Evolutionary conservation across 2,797 vertebrate species (phyloP).

Genomic region (Echiichthys vipera): DNA sequence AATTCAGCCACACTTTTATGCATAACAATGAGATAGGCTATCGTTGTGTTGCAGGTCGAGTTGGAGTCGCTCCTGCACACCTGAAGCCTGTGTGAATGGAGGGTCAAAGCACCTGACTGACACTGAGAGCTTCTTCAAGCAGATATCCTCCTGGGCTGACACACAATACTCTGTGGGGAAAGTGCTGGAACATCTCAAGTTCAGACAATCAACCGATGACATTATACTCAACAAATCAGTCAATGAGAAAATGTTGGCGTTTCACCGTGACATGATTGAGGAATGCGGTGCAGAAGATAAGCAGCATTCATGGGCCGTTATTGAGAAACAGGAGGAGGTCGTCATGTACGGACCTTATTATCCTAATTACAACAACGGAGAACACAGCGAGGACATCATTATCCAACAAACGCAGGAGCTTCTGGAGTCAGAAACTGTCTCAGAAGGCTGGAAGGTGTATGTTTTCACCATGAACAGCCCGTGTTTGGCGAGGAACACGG

Average conservation of each 20-base stretch:
- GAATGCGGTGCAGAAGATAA: conserved; percentile 66
- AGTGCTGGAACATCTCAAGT: conserved; percentile 50
- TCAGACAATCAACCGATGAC: conserved; percentile 2
- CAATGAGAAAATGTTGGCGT: conserved; percentile 60
- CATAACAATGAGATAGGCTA: not conserved
- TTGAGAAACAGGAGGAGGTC: conserved; percentile 73
- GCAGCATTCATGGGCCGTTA: conserved; percentile 72
- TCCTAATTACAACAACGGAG: conserved; percentile 64
- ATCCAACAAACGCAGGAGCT: conserved; percentile 73
- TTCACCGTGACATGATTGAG: conserved; percentile 68
- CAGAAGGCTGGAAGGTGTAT: conserved; percentile 50
- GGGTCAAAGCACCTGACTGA: not conserved
- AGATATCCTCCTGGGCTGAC: conserved; percentile 56
- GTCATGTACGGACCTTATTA: conserved; percentile 73
- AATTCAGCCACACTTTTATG: not conserved
- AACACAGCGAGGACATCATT: conserved; percentile 73
- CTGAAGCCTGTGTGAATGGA: not conserved
- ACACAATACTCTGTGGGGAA: conserved; percentile 43
- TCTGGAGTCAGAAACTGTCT: conserved; percentile 31
- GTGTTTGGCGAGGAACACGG: conserved; percentile 61
- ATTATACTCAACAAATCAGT: conserved; percentile 30
- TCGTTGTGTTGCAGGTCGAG: conserved; percentile 39
- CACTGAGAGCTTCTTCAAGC: conserved; percentile 22
- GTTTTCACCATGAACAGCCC: conserved; percentile 76
- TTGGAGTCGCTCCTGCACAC: not conserved